Conservation (phyloP, 30 jellyfish, hydroid and myxozoan species). For the Aurelia sp. region DNA sequence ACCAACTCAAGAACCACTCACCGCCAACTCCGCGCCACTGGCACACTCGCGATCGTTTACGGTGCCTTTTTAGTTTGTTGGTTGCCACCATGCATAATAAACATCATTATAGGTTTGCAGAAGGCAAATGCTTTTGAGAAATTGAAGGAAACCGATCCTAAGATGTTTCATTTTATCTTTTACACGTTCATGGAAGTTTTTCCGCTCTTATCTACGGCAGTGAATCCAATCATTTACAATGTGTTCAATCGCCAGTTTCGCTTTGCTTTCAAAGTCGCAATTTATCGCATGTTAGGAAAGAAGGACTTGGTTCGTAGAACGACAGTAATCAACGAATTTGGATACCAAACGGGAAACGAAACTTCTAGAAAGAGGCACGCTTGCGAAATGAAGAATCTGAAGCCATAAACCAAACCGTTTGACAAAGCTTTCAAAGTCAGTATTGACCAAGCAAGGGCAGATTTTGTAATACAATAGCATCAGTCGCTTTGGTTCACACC, state of each 20-base stretch:
- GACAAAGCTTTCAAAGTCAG: slow-evolving; percentile 56
- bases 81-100: slow-evolving; percentile 69
- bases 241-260: slow-evolving; percentile 78
- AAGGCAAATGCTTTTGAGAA: not conserved
- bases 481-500: too few relatives aligned
- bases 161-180: slow-evolving; percentile 23
- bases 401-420: not conserved
- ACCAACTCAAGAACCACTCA: slow-evolving; percentile 18
- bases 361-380: not conserved
- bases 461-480: too few relatives aligned
- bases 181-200: slow-evolving; percentile 52
- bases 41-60: slow-evolving; percentile 70
- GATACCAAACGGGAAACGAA: not conserved
- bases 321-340: slow-evolving; percentile 35
- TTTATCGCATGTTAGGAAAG: slow-evolving; percentile 52
- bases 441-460: too few relatives aligned
- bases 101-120: slow-evolving; percentile 19
- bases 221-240: slow-evolving; percentile 81
- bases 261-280: slow-evolving; percentile 57
- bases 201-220: slow-evolving; percentile 74
- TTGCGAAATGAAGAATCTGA: not conserved
- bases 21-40: slow-evolving; percentile 75
- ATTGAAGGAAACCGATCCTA: slow-evolving; percentile 36
- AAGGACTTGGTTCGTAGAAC: slow-evolving; percentile 44
- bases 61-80: slow-evolving; percentile 76